Evolutionary conservation across 2,113 vertebrate species (phyloP).

Genomic region (Chloropsis cyanopogon): DNA sequence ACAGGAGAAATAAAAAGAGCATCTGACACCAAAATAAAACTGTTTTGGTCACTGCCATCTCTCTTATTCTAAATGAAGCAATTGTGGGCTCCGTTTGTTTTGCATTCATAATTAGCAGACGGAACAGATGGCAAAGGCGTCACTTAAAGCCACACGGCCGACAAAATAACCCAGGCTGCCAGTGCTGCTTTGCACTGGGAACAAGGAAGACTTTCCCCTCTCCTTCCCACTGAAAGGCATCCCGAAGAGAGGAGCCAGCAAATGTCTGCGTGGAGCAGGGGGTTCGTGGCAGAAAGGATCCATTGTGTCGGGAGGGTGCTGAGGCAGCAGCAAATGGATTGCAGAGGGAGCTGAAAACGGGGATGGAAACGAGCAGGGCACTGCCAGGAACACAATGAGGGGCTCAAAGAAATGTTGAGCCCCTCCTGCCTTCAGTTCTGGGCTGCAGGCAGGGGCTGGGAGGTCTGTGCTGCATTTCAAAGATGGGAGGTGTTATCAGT

Average conservation of each 20-base stretch:
- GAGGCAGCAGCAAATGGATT: background rate
- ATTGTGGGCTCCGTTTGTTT: constrained; percentile 67
- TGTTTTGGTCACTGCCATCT: constrained; percentile 65
- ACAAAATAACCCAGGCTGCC: constrained; percentile 65
- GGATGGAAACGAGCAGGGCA: background rate
- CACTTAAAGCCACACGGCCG: constrained; percentile 61
- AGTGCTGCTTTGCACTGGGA: constrained; percentile 14
- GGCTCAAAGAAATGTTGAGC: background rate
- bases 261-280: background rate
- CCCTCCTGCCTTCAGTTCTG: background rate
- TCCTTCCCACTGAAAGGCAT: constrained; percentile 8
- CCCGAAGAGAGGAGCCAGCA: constrained; percentile 2
- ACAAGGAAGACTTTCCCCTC: constrained; percentile 56
- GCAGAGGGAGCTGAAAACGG: background rate
- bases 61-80: constrained; percentile 65
- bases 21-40: constrained; percentile 63
- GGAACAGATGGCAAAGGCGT: constrained; percentile 69
- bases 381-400: constrained; percentile 1
- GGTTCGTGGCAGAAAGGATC: background rate
- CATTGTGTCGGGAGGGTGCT: constrained; percentile 1
- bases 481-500: background rate
- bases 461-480: background rate
- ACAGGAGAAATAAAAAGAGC: constrained; percentile 62
- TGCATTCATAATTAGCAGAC: constrained; percentile 68
- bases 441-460: background rate